A percentile compares a stretch with the other conserved stretches of the same genome.
Conservation (phyloP, 2,888 invertebrate species). For the Rhogogaster chlorosoma region DNA sequence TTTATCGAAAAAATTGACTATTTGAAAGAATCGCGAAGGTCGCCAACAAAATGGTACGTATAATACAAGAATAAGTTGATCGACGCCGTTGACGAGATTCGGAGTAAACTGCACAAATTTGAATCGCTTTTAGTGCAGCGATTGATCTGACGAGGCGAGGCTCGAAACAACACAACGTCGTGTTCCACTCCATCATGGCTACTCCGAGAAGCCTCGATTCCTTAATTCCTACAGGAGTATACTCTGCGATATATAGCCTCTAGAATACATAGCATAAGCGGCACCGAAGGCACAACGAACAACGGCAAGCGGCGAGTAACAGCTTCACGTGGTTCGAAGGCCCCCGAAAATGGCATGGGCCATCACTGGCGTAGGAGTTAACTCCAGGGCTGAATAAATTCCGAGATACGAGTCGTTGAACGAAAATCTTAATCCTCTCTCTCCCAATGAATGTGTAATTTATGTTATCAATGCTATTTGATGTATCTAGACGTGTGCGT, state of each 20-base stretch:
- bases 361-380: conserved; percentile 42
- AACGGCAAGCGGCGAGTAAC: conserved; percentile 21
- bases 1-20: background rate
- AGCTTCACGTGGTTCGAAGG: conserved; percentile 27
- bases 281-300: conserved; percentile 42
- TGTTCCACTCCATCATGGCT: conserved; percentile 42
- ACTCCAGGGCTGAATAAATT: background rate
- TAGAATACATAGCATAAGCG: conserved; percentile 34
- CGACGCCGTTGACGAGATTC: background rate
- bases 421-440: background rate
- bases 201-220: conserved; percentile 30
- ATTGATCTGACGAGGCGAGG: background rate
- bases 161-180: conserved; percentile 2
- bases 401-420: background rate
- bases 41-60: background rate
- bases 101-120: background rate
- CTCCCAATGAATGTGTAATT: background rate
- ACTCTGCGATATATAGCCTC: conserved; percentile 13
- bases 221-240: conserved; percentile 45
- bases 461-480: background rate
- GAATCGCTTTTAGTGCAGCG: background rate
- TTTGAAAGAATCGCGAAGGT: background rate
- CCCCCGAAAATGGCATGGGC: conserved; percentile 41
- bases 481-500: background rate
- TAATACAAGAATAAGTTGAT: background rate